phyloP scores from a whole-genome alignment of 2,888 invertebrate species.

The Drosophila fungiperda region DNA sequence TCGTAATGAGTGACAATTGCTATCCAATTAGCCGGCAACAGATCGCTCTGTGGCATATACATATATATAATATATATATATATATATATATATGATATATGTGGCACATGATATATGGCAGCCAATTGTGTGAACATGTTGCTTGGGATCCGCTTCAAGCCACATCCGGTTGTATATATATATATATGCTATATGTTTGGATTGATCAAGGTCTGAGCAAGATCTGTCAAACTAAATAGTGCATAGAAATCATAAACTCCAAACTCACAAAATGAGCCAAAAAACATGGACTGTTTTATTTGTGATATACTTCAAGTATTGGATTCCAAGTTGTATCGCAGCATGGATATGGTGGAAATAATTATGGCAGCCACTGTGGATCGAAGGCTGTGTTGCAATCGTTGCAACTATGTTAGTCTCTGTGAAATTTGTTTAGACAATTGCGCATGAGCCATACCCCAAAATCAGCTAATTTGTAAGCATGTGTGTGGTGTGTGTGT shows the following conservation, averaged over 20 bases:
- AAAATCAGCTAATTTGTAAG: constrained; percentile 51
- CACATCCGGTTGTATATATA: constrained; percentile 25
- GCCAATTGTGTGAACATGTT: background rate
- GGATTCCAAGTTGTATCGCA: background rate
- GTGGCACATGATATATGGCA: constrained; percentile 19
- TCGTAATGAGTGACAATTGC: constrained; percentile 60
- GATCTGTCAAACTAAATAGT: background rate
- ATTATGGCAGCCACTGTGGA: constrained; percentile 13
- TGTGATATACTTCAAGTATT: background rate
- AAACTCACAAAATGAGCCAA: background rate
- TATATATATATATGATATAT: constrained; percentile 4
- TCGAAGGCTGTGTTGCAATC: constrained; percentile 19
- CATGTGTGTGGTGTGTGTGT: constrained; percentile 7
- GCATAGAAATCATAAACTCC: background rate
- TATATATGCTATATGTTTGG: background rate
- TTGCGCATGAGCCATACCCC: constrained; percentile 42
- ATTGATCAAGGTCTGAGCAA: constrained; percentile 2
- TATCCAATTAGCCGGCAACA: constrained; percentile 44
- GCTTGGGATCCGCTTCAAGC: background rate
- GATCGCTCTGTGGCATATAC: constrained; percentile 9
- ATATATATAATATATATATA: background rate
- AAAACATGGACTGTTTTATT: background rate
- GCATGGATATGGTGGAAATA: background rate
- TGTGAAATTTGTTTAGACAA: constrained; percentile 59
- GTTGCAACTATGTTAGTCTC: constrained; percentile 49